Conservation (phyloP, 1,140 invertebrate genomes). For the Acromyrmex charruanus region DNA sequence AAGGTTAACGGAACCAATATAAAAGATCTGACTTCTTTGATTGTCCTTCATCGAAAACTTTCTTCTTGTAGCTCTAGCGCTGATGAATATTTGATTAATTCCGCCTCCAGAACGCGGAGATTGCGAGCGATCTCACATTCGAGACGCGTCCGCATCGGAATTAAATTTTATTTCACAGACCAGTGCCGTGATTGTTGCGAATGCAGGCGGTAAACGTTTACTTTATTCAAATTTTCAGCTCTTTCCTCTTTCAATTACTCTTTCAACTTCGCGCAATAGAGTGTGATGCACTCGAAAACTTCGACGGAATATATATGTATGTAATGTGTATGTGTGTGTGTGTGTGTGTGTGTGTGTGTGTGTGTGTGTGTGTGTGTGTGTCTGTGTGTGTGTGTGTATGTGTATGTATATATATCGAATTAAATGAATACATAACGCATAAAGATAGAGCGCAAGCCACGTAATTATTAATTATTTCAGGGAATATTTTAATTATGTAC, state of each 20-base stretch:
- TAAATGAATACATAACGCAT: not conserved
- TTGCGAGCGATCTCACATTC: conserved; percentile 56
- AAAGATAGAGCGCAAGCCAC: too few species aligned
- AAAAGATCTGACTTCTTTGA: conserved; percentile 47
- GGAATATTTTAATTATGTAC: not conserved
- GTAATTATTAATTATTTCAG: conserved; percentile 1
- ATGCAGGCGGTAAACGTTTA: conserved; percentile 31
- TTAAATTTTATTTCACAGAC: conserved; percentile 55
- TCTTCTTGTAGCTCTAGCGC: conserved; percentile 30
- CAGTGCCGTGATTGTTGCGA: conserved; percentile 35
- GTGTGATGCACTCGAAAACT: conserved; percentile 1
- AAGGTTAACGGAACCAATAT: conserved; percentile 23
- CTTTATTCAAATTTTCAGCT: conserved; percentile 21
- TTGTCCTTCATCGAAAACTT: conserved; percentile 53
- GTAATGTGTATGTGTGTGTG: not conserved
- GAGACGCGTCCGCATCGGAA: conserved; percentile 19
- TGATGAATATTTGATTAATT: conserved; percentile 64
- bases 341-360: too few species aligned
- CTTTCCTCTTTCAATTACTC: conserved; percentile 15
- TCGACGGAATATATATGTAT: not conserved
- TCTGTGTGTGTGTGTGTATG: not conserved
- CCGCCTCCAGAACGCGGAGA: conserved; percentile 7
- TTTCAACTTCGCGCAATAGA: conserved; percentile 37
- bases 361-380: not conserved
- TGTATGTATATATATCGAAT: not conserved